A percentile compares a stretch with the other conserved stretches of the same genome.
Conservation (phyloP, 2,797 vertebrate species). For the Smutsia gigantea region DNA sequence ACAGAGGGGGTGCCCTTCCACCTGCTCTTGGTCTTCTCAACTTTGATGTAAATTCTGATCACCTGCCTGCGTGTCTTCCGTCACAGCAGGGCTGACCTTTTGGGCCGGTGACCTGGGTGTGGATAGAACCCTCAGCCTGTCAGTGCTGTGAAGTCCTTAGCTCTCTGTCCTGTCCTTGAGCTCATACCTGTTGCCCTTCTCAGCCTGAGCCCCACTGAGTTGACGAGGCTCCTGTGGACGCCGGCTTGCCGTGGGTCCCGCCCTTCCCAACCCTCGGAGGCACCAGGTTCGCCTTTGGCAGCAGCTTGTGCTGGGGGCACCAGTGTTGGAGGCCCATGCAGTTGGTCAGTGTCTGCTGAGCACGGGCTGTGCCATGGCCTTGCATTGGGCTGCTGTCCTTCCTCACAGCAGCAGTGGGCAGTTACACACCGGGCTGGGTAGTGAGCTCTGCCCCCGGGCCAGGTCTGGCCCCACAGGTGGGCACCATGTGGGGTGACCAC, state of each 20-base stretch:
- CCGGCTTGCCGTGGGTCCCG: too few species aligned
- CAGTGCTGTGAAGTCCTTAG: constrained; percentile 17
- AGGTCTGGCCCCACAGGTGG: too few species aligned
- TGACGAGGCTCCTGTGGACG: neutral
- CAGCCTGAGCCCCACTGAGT: neutral
- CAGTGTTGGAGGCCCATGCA: neutral
- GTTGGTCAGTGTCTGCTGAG: neutral
- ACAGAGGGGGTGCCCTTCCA: neutral
- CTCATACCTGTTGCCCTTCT: neutral
- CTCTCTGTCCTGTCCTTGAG: neutral
- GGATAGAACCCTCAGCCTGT: neutral
- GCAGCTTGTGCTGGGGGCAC: neutral
- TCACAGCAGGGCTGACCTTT: neutral
- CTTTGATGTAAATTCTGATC: neutral
- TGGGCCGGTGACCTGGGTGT: neutral
- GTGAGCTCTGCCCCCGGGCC: neutral
- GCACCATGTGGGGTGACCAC: too few species aligned
- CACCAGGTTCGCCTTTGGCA: neutral
- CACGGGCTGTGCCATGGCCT: neutral
- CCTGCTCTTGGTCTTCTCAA: neutral
- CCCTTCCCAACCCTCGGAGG: too few species aligned
- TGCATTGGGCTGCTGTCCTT: neutral
- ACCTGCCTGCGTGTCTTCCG: neutral
- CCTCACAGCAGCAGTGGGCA: neutral
- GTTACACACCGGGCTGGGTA: neutral